These are phyloP conservation scores for Berghia stephanieae DNA, from an alignment of 1,140 invertebrate genomes.

Conservation along the genomic window DNA sequence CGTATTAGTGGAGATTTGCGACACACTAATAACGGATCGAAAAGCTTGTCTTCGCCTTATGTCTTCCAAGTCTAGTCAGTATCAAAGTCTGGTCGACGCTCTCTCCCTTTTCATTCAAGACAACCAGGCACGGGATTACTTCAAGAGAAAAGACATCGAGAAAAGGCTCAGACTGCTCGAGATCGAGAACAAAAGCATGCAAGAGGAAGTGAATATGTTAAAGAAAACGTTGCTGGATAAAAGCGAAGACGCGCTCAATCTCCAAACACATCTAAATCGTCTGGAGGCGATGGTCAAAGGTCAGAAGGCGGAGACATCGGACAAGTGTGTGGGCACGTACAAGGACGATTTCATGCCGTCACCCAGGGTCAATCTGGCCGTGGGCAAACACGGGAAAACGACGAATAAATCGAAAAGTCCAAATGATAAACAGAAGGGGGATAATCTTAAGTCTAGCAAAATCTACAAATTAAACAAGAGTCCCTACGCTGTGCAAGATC, in stretches of 20 bases:
- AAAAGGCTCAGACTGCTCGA: slow-evolving; percentile 31
- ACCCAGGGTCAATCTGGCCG: no score
- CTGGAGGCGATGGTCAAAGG: neutral
- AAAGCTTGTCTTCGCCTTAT: neutral
- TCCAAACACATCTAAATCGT: neutral
- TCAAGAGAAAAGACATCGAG: neutral
- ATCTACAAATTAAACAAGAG: no score
- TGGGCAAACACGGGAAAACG: no score
- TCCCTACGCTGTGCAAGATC: no score
- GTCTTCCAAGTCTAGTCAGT: neutral
- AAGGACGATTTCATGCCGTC: no score
- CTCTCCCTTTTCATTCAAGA: neutral
- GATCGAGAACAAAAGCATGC: slow-evolving; percentile 22
- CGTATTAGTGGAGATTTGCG: neutral
- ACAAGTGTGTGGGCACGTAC: slow-evolving; percentile 13
- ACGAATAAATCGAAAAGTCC: no score
- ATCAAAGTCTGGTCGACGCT: neutral
- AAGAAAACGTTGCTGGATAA: neutral
- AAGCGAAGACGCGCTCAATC: neutral
- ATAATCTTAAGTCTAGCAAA: no score
- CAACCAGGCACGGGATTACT: neutral
- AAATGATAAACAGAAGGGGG: no score
- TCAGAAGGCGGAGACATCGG: neutral
- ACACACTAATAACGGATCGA: neutral
- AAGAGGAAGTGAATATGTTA: neutral